Evolutionary conservation across 2,797 vertebrate genomes (phyloP).

Genomic region (Schizopygopsis pylzovi): DNA sequence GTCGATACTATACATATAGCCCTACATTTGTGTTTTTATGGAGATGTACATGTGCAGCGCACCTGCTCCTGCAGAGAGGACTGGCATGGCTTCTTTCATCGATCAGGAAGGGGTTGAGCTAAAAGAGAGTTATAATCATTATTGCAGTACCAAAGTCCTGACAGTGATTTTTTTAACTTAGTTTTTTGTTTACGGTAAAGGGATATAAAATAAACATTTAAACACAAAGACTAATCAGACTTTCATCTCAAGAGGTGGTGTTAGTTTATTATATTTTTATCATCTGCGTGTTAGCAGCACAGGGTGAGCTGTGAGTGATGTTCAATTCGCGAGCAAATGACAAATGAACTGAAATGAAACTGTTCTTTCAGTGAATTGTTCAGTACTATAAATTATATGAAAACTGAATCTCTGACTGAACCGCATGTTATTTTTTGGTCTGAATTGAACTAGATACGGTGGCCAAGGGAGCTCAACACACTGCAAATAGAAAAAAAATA

Average conservation of each 20-base stretch:
- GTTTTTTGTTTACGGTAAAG: not conserved
- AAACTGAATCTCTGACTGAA: not conserved
- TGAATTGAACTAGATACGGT: not conserved
- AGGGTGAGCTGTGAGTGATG: not conserved
- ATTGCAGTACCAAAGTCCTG: not conserved
- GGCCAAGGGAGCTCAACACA: too few relatives aligned
- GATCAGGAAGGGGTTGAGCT: constrained; percentile 71
- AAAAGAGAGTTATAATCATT: constrained; percentile 1
- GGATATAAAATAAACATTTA: not conserved
- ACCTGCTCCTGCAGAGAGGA: constrained; percentile 93
- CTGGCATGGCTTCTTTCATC: constrained; percentile 89
- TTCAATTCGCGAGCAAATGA: not conserved
- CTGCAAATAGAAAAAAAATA: too few relatives aligned
- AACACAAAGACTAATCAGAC: not conserved
- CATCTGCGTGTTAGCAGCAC: not conserved
- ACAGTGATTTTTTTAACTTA: not conserved
- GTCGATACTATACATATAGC: not conserved
- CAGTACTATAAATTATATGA: not conserved
- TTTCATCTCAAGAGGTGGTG: not conserved
- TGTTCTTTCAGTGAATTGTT: not conserved
- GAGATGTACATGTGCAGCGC: constrained; percentile 51
- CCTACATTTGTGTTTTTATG: not conserved
- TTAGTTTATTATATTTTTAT: not conserved
- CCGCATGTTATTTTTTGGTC: too few relatives aligned
- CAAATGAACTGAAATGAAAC: not conserved